phyloP scores from a whole-genome alignment of 2,113 vertebrate species.

The Rhodinocichla rosea region DNA sequence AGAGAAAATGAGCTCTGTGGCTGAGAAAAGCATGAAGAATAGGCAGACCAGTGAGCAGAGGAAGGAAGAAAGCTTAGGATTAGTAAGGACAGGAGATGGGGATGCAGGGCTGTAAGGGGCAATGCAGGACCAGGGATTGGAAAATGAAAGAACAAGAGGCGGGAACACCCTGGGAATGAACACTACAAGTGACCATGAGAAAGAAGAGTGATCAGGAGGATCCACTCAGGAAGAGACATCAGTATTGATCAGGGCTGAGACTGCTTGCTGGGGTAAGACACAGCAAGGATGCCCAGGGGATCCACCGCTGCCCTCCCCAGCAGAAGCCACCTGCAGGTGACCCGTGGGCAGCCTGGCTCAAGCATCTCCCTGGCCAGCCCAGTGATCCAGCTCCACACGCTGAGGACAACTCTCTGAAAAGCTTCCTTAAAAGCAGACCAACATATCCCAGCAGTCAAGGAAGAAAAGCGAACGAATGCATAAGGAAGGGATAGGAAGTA shows the following conservation, averaged over 20 bases:
- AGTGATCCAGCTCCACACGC: rapidly evolving
- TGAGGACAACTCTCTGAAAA: not conserved
- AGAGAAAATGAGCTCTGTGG: not conserved
- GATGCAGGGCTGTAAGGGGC: not conserved
- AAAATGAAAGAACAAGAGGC: not conserved
- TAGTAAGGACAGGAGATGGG: not conserved
- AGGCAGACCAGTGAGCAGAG: not conserved
- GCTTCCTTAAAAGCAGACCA: not conserved
- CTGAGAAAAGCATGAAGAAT: not conserved
- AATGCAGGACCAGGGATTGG: not conserved
- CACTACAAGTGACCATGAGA: not conserved
- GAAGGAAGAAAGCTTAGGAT: not conserved
- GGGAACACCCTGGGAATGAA: not conserved
- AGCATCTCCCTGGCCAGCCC: not conserved
- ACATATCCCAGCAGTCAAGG: not conserved
- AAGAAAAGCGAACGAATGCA: not conserved
- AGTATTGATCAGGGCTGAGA: not conserved
- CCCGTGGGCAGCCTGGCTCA: not conserved
- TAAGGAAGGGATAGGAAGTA: not conserved
- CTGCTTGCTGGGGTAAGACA: not conserved
- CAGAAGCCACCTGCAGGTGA: not conserved
- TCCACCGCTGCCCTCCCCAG: not conserved
- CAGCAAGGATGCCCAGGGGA: not conserved
- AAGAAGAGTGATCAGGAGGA: not conserved
- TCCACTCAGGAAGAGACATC: not conserved